A percentile compares a stretch with the other conserved stretches of the same genome.
Evolutionary conservation across 2,888 invertebrate species (phyloP).

Genomic region (Smittia sp.): DNA sequence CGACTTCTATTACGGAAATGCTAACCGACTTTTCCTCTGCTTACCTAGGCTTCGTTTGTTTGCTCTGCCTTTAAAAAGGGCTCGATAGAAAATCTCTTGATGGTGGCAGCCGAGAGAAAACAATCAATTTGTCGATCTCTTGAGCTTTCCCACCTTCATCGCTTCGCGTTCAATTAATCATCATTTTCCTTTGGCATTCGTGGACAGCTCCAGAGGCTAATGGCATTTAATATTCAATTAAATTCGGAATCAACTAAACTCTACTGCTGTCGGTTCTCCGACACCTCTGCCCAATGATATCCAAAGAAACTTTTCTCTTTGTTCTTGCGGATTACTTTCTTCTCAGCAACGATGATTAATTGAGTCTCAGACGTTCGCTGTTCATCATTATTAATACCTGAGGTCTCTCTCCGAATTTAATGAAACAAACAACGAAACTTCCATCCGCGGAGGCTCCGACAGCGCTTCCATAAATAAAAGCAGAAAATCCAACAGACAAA

Average conservation of each 20-base stretch:
- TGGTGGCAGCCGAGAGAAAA: too few relatives aligned
- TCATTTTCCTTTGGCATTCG: neutral
- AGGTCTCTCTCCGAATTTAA: neutral
- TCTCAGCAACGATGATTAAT: neutral
- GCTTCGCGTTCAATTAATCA: neutral
- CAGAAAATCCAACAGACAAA: neutral
- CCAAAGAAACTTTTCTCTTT: neutral
- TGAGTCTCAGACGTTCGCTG: constrained; percentile 8
- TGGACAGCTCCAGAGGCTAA: neutral
- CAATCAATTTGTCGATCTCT: neutral
- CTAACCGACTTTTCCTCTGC: too few relatives aligned
- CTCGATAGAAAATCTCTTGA: too few relatives aligned
- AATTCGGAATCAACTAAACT: too few relatives aligned
- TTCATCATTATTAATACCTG: neutral
- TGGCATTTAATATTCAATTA: neutral
- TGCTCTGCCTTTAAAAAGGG: too few relatives aligned
- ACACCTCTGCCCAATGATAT: neutral
- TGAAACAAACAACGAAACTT: neutral
- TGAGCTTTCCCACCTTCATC: neutral
- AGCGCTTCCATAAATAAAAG: neutral
- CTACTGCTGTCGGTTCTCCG: neutral
- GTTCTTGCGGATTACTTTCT: neutral
- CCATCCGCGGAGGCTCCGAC: neutral
- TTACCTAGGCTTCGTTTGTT: too few relatives aligned
- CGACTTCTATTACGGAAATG: too few relatives aligned